Conservation (phyloP, 2,113 vertebrate genomes). For the Machaerirhynchus nigripectus region DNA sequence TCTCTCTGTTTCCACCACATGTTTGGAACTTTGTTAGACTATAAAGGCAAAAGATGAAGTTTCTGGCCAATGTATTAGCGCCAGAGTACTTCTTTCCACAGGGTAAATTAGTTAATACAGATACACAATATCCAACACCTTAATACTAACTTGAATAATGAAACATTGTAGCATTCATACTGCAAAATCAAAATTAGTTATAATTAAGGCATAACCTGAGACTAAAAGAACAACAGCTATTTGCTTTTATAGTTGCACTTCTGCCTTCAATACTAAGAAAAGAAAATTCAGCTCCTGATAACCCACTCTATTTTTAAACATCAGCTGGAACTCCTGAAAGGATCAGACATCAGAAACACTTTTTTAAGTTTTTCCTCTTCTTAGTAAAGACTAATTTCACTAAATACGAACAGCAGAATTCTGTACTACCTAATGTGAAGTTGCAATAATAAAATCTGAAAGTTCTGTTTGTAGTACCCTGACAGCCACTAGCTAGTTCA, state of each 20-base stretch:
- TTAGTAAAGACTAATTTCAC: background rate
- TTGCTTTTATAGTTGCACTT: background rate
- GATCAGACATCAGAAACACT: background rate
- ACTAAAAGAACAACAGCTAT: background rate
- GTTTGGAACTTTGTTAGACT: background rate
- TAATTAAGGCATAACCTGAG: background rate
- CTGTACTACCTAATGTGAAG: background rate
- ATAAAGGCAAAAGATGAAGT: background rate
- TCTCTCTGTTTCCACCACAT: background rate
- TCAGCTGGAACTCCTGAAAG: background rate
- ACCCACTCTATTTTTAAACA: background rate
- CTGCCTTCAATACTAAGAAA: background rate
- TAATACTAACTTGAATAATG: background rate
- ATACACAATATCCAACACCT: background rate
- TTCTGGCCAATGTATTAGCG: background rate
- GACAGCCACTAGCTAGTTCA: background rate
- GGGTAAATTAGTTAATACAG: background rate
- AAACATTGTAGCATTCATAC: background rate
- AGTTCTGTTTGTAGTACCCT: background rate
- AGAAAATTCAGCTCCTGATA: background rate
- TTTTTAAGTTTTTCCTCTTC: background rate
- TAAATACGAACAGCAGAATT: background rate
- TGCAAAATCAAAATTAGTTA: background rate
- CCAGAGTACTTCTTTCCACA: background rate
- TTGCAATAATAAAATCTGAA: background rate